Conservation (phyloP, 2,888 invertebrate species). For the Latheticus oryzae region DNA sequence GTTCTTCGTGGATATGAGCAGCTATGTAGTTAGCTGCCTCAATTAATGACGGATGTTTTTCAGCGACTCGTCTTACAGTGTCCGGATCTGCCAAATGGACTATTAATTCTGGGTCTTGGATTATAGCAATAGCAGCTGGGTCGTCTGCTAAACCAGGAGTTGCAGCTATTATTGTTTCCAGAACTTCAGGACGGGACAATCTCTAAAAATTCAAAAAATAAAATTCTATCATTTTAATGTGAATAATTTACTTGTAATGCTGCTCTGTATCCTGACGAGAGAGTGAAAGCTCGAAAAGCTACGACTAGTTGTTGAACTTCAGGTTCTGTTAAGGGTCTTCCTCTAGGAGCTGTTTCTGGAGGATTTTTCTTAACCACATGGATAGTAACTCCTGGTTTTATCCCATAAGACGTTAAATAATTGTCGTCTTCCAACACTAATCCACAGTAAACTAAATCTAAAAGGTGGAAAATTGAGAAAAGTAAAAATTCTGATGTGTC, state of each 20-base stretch:
- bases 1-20: slow-evolving; percentile 68
- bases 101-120: slow-evolving; percentile 82
- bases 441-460: slow-evolving; percentile 80
- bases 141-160: slow-evolving; percentile 78
- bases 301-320: slow-evolving; percentile 73
- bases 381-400: slow-evolving; percentile 70
- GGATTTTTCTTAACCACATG: slow-evolving; percentile 68
- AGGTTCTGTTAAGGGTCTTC: slow-evolving; percentile 69
- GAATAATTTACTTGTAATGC: slow-evolving; percentile 73
- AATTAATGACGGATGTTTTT: slow-evolving; percentile 77
- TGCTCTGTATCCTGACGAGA: slow-evolving; percentile 73
- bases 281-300: slow-evolving; percentile 72
- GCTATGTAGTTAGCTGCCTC: slow-evolving; percentile 77
- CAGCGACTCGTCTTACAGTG: slow-evolving; percentile 75
- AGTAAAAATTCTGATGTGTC: slow-evolving; percentile 14
- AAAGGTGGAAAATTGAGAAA: slow-evolving; percentile 29
- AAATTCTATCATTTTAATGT: background rate
- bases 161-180: slow-evolving; percentile 78
- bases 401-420: slow-evolving; percentile 73
- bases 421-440: slow-evolving; percentile 74
- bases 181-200: slow-evolving; percentile 65
- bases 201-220: slow-evolving; percentile 51
- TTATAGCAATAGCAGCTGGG: slow-evolving; percentile 78
- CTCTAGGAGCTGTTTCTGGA: slow-evolving; percentile 52
- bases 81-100: slow-evolving; percentile 76